Percentiles rank a stretch among this genome's conserved stretches.
phyloP scores from a whole-genome alignment of 2,888 invertebrate species.

The Linyphia triangularis region DNA sequence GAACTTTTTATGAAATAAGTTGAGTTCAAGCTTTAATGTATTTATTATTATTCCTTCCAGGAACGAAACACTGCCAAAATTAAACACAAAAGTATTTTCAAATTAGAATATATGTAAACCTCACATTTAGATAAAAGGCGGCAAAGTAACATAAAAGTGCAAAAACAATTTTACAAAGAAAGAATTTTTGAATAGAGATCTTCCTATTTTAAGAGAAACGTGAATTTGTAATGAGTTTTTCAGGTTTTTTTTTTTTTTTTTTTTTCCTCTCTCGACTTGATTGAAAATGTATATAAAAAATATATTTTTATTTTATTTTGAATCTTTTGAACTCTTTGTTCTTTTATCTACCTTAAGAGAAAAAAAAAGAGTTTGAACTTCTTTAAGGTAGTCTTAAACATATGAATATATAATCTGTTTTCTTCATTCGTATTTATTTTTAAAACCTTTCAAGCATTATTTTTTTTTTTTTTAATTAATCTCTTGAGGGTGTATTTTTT shows the following conservation, averaged over 20 bases:
- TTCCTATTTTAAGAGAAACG: neutral
- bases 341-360: neutral
- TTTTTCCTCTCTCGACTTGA: slow-evolving; percentile 8
- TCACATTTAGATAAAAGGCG: too few relatives aligned
- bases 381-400: neutral
- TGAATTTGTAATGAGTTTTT: slow-evolving; percentile 30
- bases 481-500: too few relatives aligned
- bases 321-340: neutral
- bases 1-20: too few relatives aligned
- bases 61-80: too few relatives aligned
- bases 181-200: too few relatives aligned
- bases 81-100: too few relatives aligned
- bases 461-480: too few relatives aligned
- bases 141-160: too few relatives aligned
- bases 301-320: neutral
- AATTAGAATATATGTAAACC: too few relatives aligned
- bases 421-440: neutral
- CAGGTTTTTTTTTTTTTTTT: neutral
- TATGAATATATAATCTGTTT: slow-evolving; percentile 25
- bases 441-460: neutral
- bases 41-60: too few relatives aligned
- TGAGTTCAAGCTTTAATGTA: too few relatives aligned
- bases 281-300: slow-evolving; percentile 4
- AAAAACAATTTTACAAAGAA: too few relatives aligned
- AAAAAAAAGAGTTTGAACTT: neutral